These are phyloP conservation scores for Neomicropteryx cornuta DNA, from an alignment of 1,140 invertebrate genomes.

Conservation along the genomic window DNA sequence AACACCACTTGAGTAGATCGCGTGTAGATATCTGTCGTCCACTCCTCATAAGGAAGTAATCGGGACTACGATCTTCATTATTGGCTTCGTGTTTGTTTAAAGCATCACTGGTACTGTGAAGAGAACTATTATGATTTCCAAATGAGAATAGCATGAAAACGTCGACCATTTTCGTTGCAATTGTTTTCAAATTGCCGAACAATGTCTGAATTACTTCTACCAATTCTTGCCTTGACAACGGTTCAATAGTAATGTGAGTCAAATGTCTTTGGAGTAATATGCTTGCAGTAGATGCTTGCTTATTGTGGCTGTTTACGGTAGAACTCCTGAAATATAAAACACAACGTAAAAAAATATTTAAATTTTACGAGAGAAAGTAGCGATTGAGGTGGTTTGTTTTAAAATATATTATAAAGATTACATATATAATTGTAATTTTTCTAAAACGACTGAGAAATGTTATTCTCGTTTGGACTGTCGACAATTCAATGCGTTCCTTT, in stretches of 20 bases:
- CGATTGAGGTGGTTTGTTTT: too few relatives aligned
- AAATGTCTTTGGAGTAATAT: slow-evolving; percentile 72
- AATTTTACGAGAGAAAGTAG: too few relatives aligned
- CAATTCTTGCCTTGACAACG: slow-evolving; percentile 63
- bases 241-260: slow-evolving; percentile 70
- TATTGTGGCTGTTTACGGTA: too few relatives aligned
- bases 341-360: slow-evolving; percentile 13
- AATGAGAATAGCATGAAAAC: slow-evolving; percentile 75
- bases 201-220: slow-evolving; percentile 51
- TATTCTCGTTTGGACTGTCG: too few relatives aligned
- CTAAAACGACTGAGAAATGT: too few relatives aligned
- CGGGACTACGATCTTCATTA: slow-evolving; percentile 14
- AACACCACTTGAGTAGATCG: slow-evolving; percentile 90
- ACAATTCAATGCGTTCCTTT: too few relatives aligned
- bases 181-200: slow-evolving; percentile 63
- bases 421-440: too few relatives aligned
- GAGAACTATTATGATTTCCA: slow-evolving; percentile 46
- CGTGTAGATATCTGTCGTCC: slow-evolving; percentile 64
- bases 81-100: slow-evolving; percentile 21
- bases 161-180: slow-evolving; percentile 67
- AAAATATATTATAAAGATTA: too few relatives aligned
- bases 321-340: too few relatives aligned
- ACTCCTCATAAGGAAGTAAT: slow-evolving; percentile 30
- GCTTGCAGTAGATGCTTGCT: slow-evolving; percentile 50
- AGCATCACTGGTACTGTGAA: slow-evolving; percentile 24